These are phyloP conservation scores for Orbicella faveolata DNA, from an alignment of 64 coral and sea anemone genomes.

Conservation along the genomic window DNA sequence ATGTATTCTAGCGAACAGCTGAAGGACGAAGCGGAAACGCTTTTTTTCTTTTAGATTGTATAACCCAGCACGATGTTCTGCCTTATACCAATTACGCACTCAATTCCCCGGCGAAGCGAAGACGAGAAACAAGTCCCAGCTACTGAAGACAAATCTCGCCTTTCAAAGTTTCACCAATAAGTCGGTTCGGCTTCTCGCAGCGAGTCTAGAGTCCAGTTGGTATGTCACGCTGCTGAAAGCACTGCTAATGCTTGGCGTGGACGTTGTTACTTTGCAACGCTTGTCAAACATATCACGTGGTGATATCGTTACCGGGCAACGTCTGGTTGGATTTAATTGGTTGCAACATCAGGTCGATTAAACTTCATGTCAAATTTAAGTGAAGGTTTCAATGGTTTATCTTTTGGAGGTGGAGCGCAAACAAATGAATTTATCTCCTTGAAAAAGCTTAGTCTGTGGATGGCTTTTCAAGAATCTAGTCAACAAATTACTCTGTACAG, in stretches of 20 bases:
- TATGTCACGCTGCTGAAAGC: neutral
- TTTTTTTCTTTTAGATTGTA: conserved; percentile 18
- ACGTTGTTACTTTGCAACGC: neutral
- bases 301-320: neutral
- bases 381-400: neutral
- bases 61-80: conserved; percentile 29
- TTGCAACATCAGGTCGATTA: neutral
- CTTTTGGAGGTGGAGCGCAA: too few relatives aligned
- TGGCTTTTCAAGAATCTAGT: too few relatives aligned
- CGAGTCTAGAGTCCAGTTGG: too few relatives aligned
- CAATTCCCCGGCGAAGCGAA: conserved; percentile 36
- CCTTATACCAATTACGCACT: conserved; percentile 23
- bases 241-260: neutral
- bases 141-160: neutral
- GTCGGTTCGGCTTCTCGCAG: too few relatives aligned
- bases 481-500: too few relatives aligned
- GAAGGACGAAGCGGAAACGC: too few relatives aligned
- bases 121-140: conserved; percentile 37
- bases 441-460: too few relatives aligned
- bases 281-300: neutral
- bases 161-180: neutral
- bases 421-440: too few relatives aligned
- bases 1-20: too few relatives aligned
- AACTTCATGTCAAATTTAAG: neutral
- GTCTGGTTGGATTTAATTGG: too few relatives aligned